Base-by-base conservation (phyloP, 1,140 invertebrate genomes). In the Dreissena polymorpha region DNA sequence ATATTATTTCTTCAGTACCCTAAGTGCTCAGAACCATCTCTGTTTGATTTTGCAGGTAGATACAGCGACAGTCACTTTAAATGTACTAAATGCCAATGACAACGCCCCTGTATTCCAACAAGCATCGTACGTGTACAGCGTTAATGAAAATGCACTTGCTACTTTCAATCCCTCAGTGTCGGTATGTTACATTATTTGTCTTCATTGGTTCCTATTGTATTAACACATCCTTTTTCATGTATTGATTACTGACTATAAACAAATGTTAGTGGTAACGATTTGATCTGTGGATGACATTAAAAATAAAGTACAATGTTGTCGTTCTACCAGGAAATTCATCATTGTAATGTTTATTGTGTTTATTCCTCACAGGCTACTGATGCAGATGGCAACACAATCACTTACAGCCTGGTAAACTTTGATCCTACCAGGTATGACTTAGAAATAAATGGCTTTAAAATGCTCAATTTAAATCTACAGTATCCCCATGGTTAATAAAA, bases 21-120 rank as follows among this genome's bases (percentile, higher is more conserved):
- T 2, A 39, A 39, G 39, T 2, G 8, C 39, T 39, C 2, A 39
- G 39, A 5, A 39, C 39, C 39, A 39, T 5, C 2, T 39, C 2
- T 39, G 39, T 39, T 39, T 39, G 39, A 8, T 39, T 39, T 39
- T 60, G 21, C 78, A 90, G 89, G 70, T 77, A 51, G 87, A 83
- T 0, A 86, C 86, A 16, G 82, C 86, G 13, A 89, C 87, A 27
- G 76, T 89, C 53, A 86, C 77, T 18, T 63, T 89, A 25, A 69
- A 68, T 0, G 79, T 89, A 10, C 85, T 84, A 0, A 87, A 90
- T 75, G 85, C 87, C 27, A 90, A 90, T 75, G 89, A 90, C 70
- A 88, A 89, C 78, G 73, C 68, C 49, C 89, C 89, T 7, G 10
- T 68, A 12, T 90, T 90, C 80, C 16, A 53, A 72, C 16, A 60